Evolutionary conservation across 2,888 invertebrate genomes (phyloP).

Genomic region (Lithosia quadra): DNA sequence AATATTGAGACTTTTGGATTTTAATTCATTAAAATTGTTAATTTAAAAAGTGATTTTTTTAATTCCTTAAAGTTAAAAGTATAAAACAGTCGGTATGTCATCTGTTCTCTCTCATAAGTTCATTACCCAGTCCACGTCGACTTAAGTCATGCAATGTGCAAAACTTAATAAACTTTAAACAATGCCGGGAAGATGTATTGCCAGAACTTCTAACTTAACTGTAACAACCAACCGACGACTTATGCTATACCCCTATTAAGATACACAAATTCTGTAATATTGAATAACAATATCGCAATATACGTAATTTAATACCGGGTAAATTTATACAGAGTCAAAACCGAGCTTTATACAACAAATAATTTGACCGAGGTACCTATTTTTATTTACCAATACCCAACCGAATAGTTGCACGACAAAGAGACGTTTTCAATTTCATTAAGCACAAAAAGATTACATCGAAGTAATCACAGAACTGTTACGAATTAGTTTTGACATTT

Average conservation of each 20-base stretch:
- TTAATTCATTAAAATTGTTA: neutral
- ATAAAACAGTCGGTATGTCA: constrained; percentile 57
- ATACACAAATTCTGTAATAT: constrained; percentile 75
- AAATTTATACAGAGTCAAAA: constrained; percentile 35
- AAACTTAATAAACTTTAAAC: constrained; percentile 85
- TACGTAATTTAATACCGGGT: constrained; percentile 32
- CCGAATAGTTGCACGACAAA: constrained; percentile 67
- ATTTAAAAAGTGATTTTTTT: neutral
- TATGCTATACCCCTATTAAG: constrained; percentile 75
- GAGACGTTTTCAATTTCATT: constrained; percentile 70
- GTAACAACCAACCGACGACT: constrained; percentile 71
- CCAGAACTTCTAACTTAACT: constrained; percentile 78
- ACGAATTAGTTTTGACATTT: constrained; percentile 79
- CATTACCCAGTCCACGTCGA: constrained; percentile 74
- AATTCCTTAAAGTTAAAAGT: constrained; percentile 43
- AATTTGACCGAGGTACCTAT: constrained; percentile 52
- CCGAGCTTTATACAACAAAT: constrained; percentile 47
- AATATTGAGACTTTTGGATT: neutral
- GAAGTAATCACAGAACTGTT: constrained; percentile 70
- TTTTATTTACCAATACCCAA: constrained; percentile 54
- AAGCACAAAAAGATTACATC: constrained; percentile 71
- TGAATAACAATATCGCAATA: constrained; percentile 64
- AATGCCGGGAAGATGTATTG: constrained; percentile 82
- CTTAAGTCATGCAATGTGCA: constrained; percentile 79
- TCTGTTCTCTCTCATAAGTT: constrained; percentile 60